These are phyloP conservation scores for Pollimyrus isidori DNA, from an alignment of 2,113 vertebrate genomes.

Conservation along the genomic window DNA sequence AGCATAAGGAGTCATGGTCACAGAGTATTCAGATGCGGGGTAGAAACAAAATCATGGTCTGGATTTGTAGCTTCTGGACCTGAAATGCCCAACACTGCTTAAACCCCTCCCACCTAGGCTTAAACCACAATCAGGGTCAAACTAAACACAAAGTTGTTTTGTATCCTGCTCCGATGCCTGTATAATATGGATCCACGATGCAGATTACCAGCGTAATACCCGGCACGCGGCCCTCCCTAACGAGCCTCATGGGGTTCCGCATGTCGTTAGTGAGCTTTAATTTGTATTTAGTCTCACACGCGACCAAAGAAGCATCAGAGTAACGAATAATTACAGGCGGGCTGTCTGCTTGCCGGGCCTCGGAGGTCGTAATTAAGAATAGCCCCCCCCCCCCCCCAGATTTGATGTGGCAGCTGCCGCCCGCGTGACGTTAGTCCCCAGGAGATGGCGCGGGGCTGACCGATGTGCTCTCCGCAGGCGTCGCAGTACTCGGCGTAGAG, in stretches of 20 bases:
- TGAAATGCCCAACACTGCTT: no score
- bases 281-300: conserved; percentile 49
- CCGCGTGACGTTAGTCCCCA: not conserved
- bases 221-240: conserved; percentile 46
- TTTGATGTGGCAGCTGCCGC: not conserved
- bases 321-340: conserved; percentile 53
- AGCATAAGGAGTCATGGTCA: no score
- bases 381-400: no score
- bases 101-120: not conserved
- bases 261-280: conserved; percentile 45
- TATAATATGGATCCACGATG: not conserved
- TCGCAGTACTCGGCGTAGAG: conserved; percentile 94
- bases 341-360: conserved; percentile 39
- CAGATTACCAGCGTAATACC: conserved; percentile 39
- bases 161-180: not conserved
- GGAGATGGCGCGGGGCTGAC: conserved; percentile 49
- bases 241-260: conserved; percentile 53
- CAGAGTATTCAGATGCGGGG: no score
- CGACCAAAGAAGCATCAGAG: conserved; percentile 46
- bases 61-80: no score
- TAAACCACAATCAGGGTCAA: not conserved
- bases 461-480: conserved; percentile 93
- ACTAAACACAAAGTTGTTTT: not conserved
- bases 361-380: conserved; percentile 17
- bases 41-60: no score